Evolutionary conservation across 2,888 invertebrate genomes (phyloP).

Genomic region (Euplexia lucipara): DNA sequence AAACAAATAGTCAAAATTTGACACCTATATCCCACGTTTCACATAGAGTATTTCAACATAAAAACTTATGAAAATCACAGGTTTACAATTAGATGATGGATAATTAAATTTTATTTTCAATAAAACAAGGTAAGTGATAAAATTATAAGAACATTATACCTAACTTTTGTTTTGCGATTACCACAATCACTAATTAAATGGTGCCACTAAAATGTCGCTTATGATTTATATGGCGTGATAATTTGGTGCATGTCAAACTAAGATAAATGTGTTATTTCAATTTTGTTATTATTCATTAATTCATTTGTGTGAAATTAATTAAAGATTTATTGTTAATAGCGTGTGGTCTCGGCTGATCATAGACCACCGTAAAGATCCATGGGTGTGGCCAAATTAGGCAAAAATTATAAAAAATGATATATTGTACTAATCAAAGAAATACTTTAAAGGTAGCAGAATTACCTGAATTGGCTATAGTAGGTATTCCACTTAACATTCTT

Average conservation of each 20-base stretch:
- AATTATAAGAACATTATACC: too few species aligned
- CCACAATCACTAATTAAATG: slow-evolving; percentile 2
- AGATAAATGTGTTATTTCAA: slow-evolving; percentile 38
- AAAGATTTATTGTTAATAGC: slow-evolving; percentile 46
- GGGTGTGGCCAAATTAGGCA: slow-evolving; percentile 1
- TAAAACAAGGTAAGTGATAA: background rate
- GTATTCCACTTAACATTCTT: background rate
- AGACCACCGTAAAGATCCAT: slow-evolving; percentile 19
- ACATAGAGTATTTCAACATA: too few species aligned
- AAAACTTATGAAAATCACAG: too few species aligned
- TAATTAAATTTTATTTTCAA: background rate
- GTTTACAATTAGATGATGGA: background rate
- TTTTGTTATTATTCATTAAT: slow-evolving; percentile 26
- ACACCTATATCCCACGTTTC: too few species aligned
- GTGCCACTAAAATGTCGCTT: slow-evolving; percentile 14
- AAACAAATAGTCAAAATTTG: slow-evolving; percentile 9
- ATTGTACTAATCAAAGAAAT: background rate
- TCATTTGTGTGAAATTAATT: slow-evolving; percentile 26
- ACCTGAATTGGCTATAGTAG: background rate
- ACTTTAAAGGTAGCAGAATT: background rate
- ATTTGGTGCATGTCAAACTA: slow-evolving; percentile 49
- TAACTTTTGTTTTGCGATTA: background rate
- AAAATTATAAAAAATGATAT: slow-evolving; percentile 3
- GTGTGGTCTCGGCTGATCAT: slow-evolving; percentile 38
- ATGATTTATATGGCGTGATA: slow-evolving; percentile 25